Evolutionary conservation across 2,797 vertebrate genomes (phyloP).

Genomic region (Lagocephalus sceleratus): DNA sequence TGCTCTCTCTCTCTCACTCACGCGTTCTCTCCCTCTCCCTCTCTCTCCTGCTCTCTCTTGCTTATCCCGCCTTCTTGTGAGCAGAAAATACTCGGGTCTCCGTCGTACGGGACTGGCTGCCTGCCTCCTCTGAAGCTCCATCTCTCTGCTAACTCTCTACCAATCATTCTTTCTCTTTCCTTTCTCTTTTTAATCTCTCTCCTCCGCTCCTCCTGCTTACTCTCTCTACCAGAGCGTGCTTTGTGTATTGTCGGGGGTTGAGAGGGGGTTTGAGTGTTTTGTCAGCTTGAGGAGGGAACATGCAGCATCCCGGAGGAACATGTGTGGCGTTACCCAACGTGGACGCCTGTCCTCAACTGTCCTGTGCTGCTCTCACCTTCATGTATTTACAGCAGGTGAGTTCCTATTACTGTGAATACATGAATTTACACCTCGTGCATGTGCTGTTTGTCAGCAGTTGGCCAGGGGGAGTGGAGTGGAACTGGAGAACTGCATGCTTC

Average conservation of each 20-base stretch:
- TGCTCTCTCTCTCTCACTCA: constrained; percentile 21
- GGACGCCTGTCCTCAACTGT: constrained; percentile 94
- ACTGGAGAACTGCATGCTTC: constrained; percentile 4
- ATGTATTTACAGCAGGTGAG: constrained; percentile 95
- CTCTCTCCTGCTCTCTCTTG: neutral
- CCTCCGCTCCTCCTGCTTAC: constrained; percentile 7
- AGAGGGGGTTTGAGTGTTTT: constrained; percentile 64
- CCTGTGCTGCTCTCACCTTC: constrained; percentile 96
- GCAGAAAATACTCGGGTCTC: constrained; percentile 45
- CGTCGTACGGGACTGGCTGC: constrained; percentile 40
- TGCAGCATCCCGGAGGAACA: constrained; percentile 97
- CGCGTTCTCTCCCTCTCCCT: constrained; percentile 23
- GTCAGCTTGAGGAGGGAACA: constrained; percentile 78
- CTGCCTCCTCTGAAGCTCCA: constrained; percentile 39
- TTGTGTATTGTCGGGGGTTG: constrained; percentile 20
- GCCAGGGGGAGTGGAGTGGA: constrained; percentile 14
- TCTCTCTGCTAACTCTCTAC: constrained; percentile 30
- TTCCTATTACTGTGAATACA: constrained; percentile 5
- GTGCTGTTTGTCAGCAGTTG: constrained; percentile 15
- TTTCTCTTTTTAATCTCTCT: constrained; percentile 12
- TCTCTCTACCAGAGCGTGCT: constrained; percentile 12
- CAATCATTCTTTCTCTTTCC: constrained; percentile 11
- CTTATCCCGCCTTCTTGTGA: constrained; percentile 42
- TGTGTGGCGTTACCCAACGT: constrained; percentile 93
- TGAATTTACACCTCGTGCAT: constrained; percentile 9